A percentile compares a stretch with the other conserved stretches of the same genome.
These are phyloP conservation scores for Apeira syringaria DNA, from an alignment of 2,888 invertebrate species.

Conservation along the genomic window DNA sequence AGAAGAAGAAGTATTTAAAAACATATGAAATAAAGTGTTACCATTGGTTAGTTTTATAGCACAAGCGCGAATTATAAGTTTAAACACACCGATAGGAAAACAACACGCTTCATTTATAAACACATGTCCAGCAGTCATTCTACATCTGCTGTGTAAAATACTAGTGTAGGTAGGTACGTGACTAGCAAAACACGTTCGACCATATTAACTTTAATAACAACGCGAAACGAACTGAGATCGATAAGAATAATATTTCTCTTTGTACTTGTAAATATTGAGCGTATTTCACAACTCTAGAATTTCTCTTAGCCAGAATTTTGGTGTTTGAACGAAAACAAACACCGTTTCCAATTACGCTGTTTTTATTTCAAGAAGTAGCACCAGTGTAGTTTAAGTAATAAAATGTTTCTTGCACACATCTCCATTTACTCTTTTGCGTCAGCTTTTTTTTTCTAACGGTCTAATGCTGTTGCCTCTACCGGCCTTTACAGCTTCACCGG, in stretches of 20 bases:
- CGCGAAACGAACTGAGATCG: constrained; percentile 14
- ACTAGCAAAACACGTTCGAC: constrained; percentile 9
- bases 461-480: too few relatives aligned
- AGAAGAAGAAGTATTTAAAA: too few relatives aligned
- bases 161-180: constrained; percentile 1
- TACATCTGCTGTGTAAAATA: constrained; percentile 7
- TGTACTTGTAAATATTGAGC: constrained; percentile 17
- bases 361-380: constrained; percentile 16
- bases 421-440: not conserved
- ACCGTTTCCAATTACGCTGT: constrained; percentile 21
- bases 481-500: too few relatives aligned
- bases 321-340: constrained; percentile 20
- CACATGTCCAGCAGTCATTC: not conserved
- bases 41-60: too few relatives aligned
- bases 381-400: constrained; percentile 1
- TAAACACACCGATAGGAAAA: too few relatives aligned
- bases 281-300: constrained; percentile 19
- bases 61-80: too few relatives aligned
- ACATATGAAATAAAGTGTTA: too few relatives aligned
- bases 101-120: too few relatives aligned
- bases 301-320: constrained; percentile 16
- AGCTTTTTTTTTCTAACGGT: too few relatives aligned
- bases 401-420: constrained; percentile 3
- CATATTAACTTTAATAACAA: constrained; percentile 19
- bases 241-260: constrained; percentile 20